Evolutionary conservation across 2,888 invertebrate genomes (phyloP), one percentile per base, ranked within the genome.

Genomic region (Ennomos quercinarius): DNA sequence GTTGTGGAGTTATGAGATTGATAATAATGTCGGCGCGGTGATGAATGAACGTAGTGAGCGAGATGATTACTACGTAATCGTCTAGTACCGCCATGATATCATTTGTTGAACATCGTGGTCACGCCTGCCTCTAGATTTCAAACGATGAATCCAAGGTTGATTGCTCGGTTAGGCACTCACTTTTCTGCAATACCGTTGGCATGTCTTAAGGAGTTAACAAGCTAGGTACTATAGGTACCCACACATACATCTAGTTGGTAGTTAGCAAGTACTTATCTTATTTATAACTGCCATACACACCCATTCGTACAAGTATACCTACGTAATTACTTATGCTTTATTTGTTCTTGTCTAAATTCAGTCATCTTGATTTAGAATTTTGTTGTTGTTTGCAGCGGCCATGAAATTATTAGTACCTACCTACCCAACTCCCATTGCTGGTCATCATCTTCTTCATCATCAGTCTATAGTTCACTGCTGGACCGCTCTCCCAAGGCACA

Each of bases 31-130:
- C 66, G 57, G 50, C 43, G 51, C 4, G n/a, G n/a, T 64, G 66
- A 66, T 67, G 62, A 68, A 61, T 65, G 68, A 63, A 59, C 62
- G 58, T 70, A 68, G 84, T 87, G 76, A 69, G 55, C 66, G 72
- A 83, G 80, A 82, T 83, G 87, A 86, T 88, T 86, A 84, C 86
- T 84, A 80, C 86, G 87, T 86, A 89, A 88, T 84, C 84, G 83
- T 81, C 81, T 78, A 73, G 78, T 79, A 76, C 78, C 81, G 76
- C 77, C 83, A 87, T 89, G 88, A 89, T 87, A 88, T 87, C 87
- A 89, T 87, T 87, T 84, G 83, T 80, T 83, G 80, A 83, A 74
- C 79, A 80, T 77, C 78, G 83, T 81, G 78, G 84, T 87, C 84
- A 83, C 81, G 85, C 83, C 79, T 75, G 79, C 76, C 68, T 72